These are phyloP conservation scores for Clarias gariepinus DNA, from an alignment of 2,113 vertebrate species.

Conservation along the genomic window DNA sequence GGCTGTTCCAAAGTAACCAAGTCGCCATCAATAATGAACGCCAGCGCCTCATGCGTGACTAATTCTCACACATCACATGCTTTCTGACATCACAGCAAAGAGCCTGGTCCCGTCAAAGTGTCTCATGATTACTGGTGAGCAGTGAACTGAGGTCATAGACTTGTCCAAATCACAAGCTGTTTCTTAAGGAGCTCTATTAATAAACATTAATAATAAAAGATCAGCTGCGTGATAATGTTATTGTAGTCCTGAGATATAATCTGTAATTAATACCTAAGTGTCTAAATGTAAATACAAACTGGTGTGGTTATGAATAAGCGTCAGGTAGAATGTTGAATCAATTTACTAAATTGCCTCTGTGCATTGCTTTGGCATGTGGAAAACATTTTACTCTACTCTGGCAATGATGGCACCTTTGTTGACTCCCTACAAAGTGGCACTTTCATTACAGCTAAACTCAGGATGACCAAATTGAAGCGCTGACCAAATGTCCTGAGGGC, in stretches of 20 bases:
- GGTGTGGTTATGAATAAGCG: constrained; percentile 14
- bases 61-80: constrained; percentile 58
- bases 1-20: constrained; percentile 46
- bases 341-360: constrained; percentile 28
- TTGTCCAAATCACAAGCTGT: background rate
- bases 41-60: constrained; percentile 63
- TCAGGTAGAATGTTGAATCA: constrained; percentile 23
- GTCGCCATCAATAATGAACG: constrained; percentile 69
- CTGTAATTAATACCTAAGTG: constrained; percentile 3
- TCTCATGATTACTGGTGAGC: constrained; percentile 15
- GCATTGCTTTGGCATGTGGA: background rate
- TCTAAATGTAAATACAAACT: constrained; percentile 33
- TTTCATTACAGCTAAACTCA: constrained; percentile 19
- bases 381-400: constrained; percentile 25
- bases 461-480: background rate
- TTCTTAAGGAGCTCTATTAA: background rate
- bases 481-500: constrained; percentile 3
- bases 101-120: constrained; percentile 17
- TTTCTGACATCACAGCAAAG: constrained; percentile 59
- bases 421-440: constrained; percentile 42
- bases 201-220: background rate
- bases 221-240: background rate
- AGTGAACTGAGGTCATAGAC: constrained; percentile 19
- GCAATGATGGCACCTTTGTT: constrained; percentile 26
- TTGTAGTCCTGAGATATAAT: background rate